A percentile compares a stretch with the other conserved stretches of the same genome.
phyloP scores from a whole-genome alignment of 2,113 vertebrate species.

The Elephas maximus region DNA sequence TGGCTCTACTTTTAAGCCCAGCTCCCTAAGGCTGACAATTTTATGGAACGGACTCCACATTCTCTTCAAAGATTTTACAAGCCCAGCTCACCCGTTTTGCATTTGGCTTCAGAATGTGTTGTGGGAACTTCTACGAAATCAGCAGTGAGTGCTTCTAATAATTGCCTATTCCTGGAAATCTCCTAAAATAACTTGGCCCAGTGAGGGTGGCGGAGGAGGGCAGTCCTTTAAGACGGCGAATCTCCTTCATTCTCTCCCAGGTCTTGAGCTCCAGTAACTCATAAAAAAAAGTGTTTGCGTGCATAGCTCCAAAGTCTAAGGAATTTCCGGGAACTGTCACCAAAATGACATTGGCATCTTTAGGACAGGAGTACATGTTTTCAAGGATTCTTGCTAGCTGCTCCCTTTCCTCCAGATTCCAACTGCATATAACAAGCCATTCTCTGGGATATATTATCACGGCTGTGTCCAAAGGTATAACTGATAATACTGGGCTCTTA shows the following conservation, averaged over 20 bases:
- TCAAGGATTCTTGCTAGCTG: conserved; percentile 50
- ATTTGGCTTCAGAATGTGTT: conserved; percentile 29
- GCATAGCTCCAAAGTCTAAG: conserved; percentile 57
- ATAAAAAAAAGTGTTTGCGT: conserved; percentile 61
- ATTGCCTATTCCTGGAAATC: conserved; percentile 51
- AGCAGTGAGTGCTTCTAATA: neutral
- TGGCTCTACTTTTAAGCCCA: neutral
- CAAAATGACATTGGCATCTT: conserved; percentile 45
- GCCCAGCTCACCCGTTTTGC: neutral
- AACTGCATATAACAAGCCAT: neutral
- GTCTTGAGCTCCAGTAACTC: conserved; percentile 47
- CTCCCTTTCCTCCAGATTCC: neutral
- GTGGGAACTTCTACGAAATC: conserved; percentile 56
- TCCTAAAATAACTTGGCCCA: conserved; percentile 54
- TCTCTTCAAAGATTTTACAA: neutral
- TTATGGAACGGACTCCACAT: neutral
- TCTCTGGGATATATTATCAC: neutral
- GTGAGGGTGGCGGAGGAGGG: neutral
- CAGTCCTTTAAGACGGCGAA: neutral
- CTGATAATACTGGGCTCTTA: conserved; percentile 64
- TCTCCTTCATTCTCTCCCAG: neutral
- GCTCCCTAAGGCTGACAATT: neutral
- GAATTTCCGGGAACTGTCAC: conserved; percentile 69
- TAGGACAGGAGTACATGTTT: conserved; percentile 31
- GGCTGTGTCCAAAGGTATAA: neutral